Evolutionary conservation across 2,888 invertebrate species (phyloP).

Genomic region (Tetranychus truncatus): DNA sequence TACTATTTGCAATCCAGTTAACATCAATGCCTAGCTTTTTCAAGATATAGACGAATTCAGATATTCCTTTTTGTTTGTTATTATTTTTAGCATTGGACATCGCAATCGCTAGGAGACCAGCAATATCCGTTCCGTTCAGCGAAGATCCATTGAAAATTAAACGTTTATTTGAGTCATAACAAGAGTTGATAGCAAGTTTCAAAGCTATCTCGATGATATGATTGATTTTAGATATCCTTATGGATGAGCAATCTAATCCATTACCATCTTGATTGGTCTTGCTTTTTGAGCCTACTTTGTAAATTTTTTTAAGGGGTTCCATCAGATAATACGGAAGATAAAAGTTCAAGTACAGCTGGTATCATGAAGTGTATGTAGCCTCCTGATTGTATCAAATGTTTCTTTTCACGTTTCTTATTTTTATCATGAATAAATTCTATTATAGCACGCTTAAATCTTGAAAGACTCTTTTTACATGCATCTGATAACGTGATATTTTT

Average conservation of each 20-base stretch:
- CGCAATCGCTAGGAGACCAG: conserved; percentile 9
- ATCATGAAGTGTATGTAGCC: conserved; percentile 18
- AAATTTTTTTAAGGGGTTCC: conserved; percentile 1
- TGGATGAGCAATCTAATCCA: neutral
- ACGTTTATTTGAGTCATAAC: conserved; percentile 11
- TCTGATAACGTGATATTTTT: neutral
- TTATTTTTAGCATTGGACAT: neutral
- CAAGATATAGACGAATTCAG: conserved; percentile 13
- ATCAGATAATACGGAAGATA: conserved; percentile 5
- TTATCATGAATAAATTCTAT: neutral
- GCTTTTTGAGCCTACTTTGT: neutral
- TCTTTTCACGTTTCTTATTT: neutral
- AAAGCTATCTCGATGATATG: neutral
- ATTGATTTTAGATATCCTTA: conserved; percentile 1
- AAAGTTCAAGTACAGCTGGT: conserved; percentile 4
- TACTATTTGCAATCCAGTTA: conserved; percentile 9
- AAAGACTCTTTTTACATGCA: neutral
- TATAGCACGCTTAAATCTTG: neutral
- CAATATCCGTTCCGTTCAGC: conserved; percentile 5
- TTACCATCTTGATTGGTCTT: neutral
- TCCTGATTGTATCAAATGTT: conserved; percentile 16
- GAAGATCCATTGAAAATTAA: conserved; percentile 9
- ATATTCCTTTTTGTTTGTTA: neutral
- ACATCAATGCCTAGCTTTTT: conserved; percentile 5
- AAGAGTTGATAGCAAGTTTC: conserved; percentile 12